These are phyloP conservation scores for Xestia ashworthii DNA, from an alignment of 2,888 invertebrate genomes.

Conservation along the genomic window DNA sequence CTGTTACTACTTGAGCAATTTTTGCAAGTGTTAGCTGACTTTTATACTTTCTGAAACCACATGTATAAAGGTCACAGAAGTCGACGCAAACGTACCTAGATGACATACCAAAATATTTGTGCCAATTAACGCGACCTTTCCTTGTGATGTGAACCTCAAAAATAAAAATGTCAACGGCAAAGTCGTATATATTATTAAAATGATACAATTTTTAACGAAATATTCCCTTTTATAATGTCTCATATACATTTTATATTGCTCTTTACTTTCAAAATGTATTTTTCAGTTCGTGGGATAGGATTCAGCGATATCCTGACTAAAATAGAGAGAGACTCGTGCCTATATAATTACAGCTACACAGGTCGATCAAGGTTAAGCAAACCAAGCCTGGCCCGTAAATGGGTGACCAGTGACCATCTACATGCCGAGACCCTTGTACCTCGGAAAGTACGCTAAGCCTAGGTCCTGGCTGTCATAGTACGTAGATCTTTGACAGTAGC, in stretches of 20 bases:
- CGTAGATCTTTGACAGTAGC: not conserved
- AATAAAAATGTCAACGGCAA: slow-evolving; percentile 16
- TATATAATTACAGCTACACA: not conserved
- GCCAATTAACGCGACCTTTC: slow-evolving; percentile 11
- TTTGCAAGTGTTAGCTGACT: not conserved
- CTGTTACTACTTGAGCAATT: not conserved
- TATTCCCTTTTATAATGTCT: not conserved
- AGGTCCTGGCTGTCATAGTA: not conserved
- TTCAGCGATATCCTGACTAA: not conserved
- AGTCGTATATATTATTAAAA: slow-evolving; percentile 21
- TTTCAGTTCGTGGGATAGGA: not conserved
- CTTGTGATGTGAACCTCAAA: slow-evolving; percentile 5
- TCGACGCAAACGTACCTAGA: not conserved
- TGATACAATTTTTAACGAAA: not conserved
- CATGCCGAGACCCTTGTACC: not conserved
- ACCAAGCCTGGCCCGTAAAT: not conserved
- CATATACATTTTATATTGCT: not conserved
- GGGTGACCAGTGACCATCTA: not conserved
- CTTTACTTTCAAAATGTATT: slow-evolving; percentile 4
- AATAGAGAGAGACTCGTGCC: not conserved
- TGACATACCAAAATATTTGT: not conserved
- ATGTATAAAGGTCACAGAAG: not conserved
- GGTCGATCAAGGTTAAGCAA: not conserved
- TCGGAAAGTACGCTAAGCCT: not conserved
- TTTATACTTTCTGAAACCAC: not conserved